Base-by-base conservation (phyloP, 2,888 invertebrate genomes). In the Thereva nobilitata region DNA sequence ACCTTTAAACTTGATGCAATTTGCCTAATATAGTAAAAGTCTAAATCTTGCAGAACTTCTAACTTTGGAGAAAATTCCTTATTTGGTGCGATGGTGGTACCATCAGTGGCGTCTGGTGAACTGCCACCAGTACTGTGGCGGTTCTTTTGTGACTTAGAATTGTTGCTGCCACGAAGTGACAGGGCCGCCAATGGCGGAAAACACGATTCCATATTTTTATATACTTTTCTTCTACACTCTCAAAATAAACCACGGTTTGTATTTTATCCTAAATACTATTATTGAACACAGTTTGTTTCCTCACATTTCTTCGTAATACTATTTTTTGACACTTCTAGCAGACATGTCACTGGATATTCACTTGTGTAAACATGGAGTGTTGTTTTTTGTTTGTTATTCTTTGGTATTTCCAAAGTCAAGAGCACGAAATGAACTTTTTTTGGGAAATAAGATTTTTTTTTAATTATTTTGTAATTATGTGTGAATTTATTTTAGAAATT, bases 1-100 rank as follows among this genome's bases (percentile, higher is more conserved):
- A 84, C 84, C 84, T 84, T 83, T 64, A 83, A 78, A 74, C 83
- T 84, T 74, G 83, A 83, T 55, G 84, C 84, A 67, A 84, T 83
- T 76, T 84, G 84, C 56, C 83, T 80, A 72, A 84, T 83, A 75
- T 84, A 84, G 77, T 83, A 84, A 61, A 84, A 78, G 74, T 84
- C 84, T 74, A 84, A 76, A 76, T 84, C 84, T 72, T 84, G 83
- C 42, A 84, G 75, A 59, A 83, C 80, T 73, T 83, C 82, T 49
- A 83, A 79, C 75, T 82, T 82, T 67, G 81, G 81, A 55, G 75
- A 68, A 69, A 70, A 69, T 56, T 67, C 68, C 35, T 42, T 49
- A 34, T 49, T 42, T 35, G 47, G 49, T 40, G 23, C 23, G 23
- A n/a, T 61, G 70, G 67, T 68, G 69, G 34, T 44, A 42, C 64